Conservation (phyloP, 2,888 invertebrate species). For the Diaphora mendica region DNA sequence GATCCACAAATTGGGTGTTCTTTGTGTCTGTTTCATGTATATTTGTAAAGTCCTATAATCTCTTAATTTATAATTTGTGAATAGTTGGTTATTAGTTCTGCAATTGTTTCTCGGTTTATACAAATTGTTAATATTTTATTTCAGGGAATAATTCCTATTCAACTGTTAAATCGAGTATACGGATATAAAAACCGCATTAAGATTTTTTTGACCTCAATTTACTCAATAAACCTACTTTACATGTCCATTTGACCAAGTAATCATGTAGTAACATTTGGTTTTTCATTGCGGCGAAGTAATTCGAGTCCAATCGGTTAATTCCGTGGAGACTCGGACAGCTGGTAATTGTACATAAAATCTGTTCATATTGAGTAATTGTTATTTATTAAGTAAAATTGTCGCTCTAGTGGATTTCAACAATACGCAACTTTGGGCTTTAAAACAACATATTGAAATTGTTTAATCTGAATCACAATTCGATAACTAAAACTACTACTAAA, state of each 20-base stretch:
- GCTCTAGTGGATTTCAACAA: background rate
- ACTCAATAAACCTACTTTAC: slow-evolving; percentile 12
- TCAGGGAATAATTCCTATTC: no score
- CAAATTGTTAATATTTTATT: no score
- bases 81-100: no score
- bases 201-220: background rate
- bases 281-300: slow-evolving; percentile 28
- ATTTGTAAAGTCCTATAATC: no score
- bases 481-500: no score
- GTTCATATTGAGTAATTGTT: slow-evolving; percentile 3
- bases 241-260: slow-evolving; percentile 21
- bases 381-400: slow-evolving; percentile 1
- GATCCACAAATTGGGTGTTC: no score
- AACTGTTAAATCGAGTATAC: background rate
- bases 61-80: no score
- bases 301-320: slow-evolving; percentile 10
- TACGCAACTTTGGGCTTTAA: background rate
- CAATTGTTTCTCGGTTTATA: no score
- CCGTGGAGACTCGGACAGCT: slow-evolving; percentile 2
- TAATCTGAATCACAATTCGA: background rate
- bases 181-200: background rate
- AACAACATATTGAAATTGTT: background rate
- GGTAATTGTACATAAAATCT: slow-evolving; percentile 2
- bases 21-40: no score
- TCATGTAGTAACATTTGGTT: slow-evolving; percentile 31